These are phyloP conservation scores for Tapirus indicus DNA, from an alignment of 2,797 vertebrate genomes.

Conservation along the genomic window DNA sequence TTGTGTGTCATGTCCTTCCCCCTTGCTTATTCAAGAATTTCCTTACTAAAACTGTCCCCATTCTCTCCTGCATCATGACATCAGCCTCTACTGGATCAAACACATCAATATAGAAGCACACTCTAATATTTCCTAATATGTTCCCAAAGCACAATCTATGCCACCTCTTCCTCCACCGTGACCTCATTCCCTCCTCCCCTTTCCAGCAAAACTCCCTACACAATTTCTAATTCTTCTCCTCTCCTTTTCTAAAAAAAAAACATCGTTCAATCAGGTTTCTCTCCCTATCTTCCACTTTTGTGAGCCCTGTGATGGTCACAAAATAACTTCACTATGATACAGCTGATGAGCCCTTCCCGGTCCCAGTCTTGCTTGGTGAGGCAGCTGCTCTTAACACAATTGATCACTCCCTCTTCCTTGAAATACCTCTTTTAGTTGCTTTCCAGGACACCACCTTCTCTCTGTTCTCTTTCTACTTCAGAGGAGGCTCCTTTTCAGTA, in stretches of 20 bases:
- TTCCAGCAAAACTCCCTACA: background rate
- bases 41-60: background rate
- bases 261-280: background rate
- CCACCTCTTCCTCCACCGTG: background rate
- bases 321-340: background rate
- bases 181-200: background rate
- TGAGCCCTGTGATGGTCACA: background rate
- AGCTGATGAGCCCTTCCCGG: background rate
- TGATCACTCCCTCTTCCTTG: background rate
- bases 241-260: background rate
- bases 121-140: background rate
- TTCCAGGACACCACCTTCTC: background rate
- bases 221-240: background rate
- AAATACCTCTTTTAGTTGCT: background rate
- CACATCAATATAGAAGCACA: background rate
- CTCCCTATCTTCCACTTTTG: background rate
- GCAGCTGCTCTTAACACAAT: background rate
- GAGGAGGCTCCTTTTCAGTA: background rate
- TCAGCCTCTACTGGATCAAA: background rate
- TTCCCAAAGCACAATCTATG: background rate
- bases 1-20: too few species aligned
- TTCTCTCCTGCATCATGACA: background rate
- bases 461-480: background rate
- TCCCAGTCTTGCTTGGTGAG: background rate
- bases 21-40: background rate